Conservation (phyloP, 2,888 invertebrate genomes). For the Carabus problematicus region DNA sequence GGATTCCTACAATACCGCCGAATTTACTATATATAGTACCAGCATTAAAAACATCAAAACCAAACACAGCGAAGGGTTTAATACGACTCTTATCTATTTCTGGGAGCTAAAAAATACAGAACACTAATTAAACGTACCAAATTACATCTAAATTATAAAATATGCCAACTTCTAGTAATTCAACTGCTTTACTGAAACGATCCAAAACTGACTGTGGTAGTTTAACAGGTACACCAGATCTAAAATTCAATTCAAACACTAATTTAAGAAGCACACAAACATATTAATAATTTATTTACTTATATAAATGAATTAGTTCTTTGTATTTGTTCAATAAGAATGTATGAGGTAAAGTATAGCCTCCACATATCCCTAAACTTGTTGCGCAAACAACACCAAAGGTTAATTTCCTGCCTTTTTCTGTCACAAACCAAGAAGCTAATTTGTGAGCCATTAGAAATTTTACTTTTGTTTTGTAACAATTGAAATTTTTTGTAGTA, state of each 20-base stretch:
- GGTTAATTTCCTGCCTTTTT: conserved; percentile 63
- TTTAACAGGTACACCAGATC: conserved; percentile 67
- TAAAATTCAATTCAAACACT: conserved; percentile 54
- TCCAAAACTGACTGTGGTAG: conserved; percentile 62
- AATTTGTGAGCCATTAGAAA: conserved; percentile 47
- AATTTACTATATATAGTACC: conserved; percentile 63
- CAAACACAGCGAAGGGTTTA: conserved; percentile 74
- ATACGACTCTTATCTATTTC: conserved; percentile 62
- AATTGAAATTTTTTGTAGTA: no score
- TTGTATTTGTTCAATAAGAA: conserved; percentile 67
- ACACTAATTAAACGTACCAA: conserved; percentile 11
- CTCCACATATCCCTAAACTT: conserved; percentile 57
- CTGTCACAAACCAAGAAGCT: conserved; percentile 64
- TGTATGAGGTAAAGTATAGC: conserved; percentile 68
- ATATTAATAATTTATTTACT: conserved; percentile 58
- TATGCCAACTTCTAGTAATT: conserved; percentile 62
- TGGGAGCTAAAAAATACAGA: conserved; percentile 53
- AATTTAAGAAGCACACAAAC: conserved; percentile 16
- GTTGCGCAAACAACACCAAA: conserved; percentile 61
- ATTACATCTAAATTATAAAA: background rate
- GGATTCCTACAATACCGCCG: conserved; percentile 78
- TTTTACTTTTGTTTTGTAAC: no score
- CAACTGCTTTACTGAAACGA: conserved; percentile 65
- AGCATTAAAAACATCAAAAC: conserved; percentile 75
- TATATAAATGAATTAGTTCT: conserved; percentile 70